Conservation (phyloP, 2,888 invertebrate species). For the Brachyptera risi region DNA sequence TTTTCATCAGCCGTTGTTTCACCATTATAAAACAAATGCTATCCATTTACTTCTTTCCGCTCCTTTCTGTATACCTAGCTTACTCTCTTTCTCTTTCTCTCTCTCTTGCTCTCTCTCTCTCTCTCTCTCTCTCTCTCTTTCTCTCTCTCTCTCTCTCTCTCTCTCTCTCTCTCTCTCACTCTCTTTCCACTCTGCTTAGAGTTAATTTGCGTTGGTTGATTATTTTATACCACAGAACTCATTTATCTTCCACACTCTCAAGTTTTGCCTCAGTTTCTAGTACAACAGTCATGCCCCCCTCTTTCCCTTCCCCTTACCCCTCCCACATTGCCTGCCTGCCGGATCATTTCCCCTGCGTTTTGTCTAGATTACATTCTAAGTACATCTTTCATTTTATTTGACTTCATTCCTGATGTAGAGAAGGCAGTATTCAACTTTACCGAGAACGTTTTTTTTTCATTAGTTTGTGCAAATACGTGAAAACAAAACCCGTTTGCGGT, state of each 20-base stretch:
- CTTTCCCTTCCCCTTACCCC: not conserved
- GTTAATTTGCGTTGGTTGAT: not conserved
- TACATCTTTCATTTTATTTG: not conserved
- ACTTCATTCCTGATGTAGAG: not conserved
- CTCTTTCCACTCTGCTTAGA: not conserved
- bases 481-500: not conserved
- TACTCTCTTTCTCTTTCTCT: too few species aligned
- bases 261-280: not conserved
- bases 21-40: too few species aligned
- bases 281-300: not conserved
- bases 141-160: too few species aligned
- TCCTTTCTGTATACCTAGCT: too few species aligned
- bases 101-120: not conserved
- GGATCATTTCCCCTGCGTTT: not conserved
- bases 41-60: not conserved
- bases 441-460: not conserved
- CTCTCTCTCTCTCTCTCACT: not conserved
- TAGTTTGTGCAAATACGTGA: not conserved
- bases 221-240: not conserved
- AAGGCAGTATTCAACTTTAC: not conserved
- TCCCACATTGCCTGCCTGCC: not conserved
- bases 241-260: not conserved
- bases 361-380: conserved; percentile 10
- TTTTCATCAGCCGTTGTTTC: too few species aligned
- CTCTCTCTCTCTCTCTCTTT: too few species aligned